Conservation (phyloP, 1,140 invertebrate species). For the Nylanderia fulva region DNA sequence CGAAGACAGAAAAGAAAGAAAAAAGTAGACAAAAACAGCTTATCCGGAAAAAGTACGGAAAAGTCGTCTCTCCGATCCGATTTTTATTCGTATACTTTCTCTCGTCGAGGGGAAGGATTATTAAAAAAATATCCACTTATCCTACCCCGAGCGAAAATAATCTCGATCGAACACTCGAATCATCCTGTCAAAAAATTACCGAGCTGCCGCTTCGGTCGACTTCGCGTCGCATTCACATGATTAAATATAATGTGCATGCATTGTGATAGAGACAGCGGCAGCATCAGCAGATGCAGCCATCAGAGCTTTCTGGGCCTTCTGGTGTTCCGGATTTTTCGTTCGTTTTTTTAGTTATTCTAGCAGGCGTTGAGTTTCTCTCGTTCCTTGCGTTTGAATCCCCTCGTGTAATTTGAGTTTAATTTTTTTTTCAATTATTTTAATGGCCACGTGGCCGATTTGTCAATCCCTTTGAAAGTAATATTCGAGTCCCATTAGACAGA, state of each 20-base stretch:
- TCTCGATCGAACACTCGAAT: conserved; percentile 16
- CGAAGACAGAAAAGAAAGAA: conserved; percentile 14
- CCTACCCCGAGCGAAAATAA: conserved; percentile 16
- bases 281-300: conserved; percentile 57
- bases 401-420: not conserved
- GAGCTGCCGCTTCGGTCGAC: conserved; percentile 9
- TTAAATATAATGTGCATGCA: conserved; percentile 2
- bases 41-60: not conserved
- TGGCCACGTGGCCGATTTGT: not conserved
- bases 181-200: conserved; percentile 26
- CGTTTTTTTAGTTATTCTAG: conserved; percentile 41
- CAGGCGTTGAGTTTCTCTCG: conserved; percentile 4
- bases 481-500: conserved; percentile 9
- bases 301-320: conserved; percentile 70
- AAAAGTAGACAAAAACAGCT: conserved; percentile 3
- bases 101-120: conserved; percentile 32
- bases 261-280: conserved; percentile 16
- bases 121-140: not conserved
- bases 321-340: conserved; percentile 72
- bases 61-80: conserved; percentile 45
- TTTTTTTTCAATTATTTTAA: not conserved
- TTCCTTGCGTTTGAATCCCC: not conserved
- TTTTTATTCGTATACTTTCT: conserved; percentile 16
- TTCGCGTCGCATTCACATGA: not conserved
- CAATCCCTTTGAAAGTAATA: not conserved